A percentile compares a stretch with the other conserved stretches of the same genome.
phyloP scores from a whole-genome alignment of 2,797 vertebrate genomes.

The Halcyon smyrnensis region DNA sequence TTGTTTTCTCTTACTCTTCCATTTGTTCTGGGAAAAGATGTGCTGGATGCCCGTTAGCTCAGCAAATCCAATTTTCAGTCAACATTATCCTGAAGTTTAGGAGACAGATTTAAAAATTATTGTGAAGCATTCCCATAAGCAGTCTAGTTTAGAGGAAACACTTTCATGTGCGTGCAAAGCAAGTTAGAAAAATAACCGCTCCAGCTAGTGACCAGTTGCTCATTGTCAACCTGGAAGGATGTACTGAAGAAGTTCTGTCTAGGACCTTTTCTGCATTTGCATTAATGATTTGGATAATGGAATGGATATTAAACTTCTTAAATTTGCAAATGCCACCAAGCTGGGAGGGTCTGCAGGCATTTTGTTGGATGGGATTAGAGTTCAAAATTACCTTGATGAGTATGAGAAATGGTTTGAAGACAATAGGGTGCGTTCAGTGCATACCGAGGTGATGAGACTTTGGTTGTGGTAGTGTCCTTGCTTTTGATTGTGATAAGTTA shows the following conservation, averaged over 20 bases:
- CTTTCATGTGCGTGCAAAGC: neutral
- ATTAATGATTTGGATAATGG: neutral
- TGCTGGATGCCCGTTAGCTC: neutral
- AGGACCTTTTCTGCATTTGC: neutral
- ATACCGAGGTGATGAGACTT: neutral
- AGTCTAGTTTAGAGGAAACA: neutral
- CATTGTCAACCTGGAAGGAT: neutral
- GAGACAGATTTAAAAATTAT: neutral
- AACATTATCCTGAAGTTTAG: neutral
- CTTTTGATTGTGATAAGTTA: neutral
- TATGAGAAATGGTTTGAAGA: neutral
- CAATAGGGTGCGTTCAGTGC: neutral
- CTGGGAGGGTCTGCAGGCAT: neutral
- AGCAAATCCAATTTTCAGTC: neutral
- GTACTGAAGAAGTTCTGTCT: neutral
- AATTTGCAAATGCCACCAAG: neutral
- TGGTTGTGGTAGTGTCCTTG: rapidly evolving
- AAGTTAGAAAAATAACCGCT: neutral
- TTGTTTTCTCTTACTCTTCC: neutral
- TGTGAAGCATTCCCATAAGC: neutral
- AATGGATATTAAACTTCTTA: neutral
- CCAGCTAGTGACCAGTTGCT: neutral
- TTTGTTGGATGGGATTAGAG: neutral
- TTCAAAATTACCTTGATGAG: neutral
- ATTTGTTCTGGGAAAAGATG: neutral